Base-by-base conservation (phyloP, 2,888 invertebrate species). In the Seira musarum region DNA sequence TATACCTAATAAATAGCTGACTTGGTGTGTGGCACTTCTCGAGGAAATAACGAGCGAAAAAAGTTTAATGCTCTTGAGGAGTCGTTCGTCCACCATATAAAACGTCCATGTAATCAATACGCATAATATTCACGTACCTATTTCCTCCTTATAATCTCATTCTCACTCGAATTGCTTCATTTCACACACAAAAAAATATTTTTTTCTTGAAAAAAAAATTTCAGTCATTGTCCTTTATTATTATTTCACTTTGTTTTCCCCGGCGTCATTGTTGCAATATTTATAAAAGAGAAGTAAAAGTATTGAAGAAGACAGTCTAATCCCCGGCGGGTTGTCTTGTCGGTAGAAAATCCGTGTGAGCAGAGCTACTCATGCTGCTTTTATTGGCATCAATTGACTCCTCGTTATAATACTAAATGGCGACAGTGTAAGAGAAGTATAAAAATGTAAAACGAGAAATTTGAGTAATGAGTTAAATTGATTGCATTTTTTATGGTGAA, bases 181-280 rank as follows among this genome's bases (percentile, higher is more conserved):
- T 66, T 57, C 69, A 24, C 30, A 24, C 57, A 21, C 22, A 15
- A 40, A 67, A 65, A 19, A 35, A 35, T 25, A 25, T 8, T 67
- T 22, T 5, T 22, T 21, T 21, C 5, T 17, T 13, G n/a, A 57
- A 57, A 57, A 57, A 61, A 61, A 61, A 19, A 5, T 61, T 53
- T 73, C 73, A 73, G 73, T 73, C 73, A 73, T 73, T 73, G 73
- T 73, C 73, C 73, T 73, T 65, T 65, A 24, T 30, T 65, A 64
- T 65, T 24, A n/a, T 65, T 57, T 65, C 21, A 25, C 24, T 19
- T 72, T 72, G 22, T 72, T 64, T 46, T 25, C 22, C 46, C 8
- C 70, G 21, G 19, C n/a, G n/a, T 15, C 21, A 25, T 13, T 10
- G 15, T 17, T 61, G 21, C 46, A 72, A 25, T 68, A 46, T 21